phyloP scores from a whole-genome alignment of 1,140 invertebrate genomes.

The Lucilia cuprina region DNA sequence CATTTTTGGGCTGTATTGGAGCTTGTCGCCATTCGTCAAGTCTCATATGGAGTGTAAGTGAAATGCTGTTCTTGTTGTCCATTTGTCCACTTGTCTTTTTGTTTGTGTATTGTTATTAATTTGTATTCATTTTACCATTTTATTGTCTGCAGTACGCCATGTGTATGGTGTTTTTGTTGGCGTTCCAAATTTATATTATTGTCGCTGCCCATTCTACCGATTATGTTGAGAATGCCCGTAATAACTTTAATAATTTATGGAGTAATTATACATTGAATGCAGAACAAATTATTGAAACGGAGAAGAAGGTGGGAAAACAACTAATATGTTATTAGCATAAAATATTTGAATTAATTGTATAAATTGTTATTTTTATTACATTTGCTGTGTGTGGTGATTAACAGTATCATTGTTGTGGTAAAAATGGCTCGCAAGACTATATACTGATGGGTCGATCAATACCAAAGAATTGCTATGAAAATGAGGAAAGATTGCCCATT shows the following conservation, averaged over 20 bases:
- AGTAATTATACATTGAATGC: slow-evolving; percentile 43
- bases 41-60: slow-evolving; percentile 57
- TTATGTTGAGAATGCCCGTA: slow-evolving; percentile 51
- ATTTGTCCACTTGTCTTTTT: not conserved
- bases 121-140: not conserved
- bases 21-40: slow-evolving; percentile 50
- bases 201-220: slow-evolving; percentile 52
- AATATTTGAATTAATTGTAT: not conserved
- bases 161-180: slow-evolving; percentile 53
- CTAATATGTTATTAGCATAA: not conserved
- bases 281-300: slow-evolving; percentile 46
- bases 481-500: slow-evolving; percentile 39
- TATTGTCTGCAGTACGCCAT: slow-evolving; percentile 48
- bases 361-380: not conserved
- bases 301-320: slow-evolving; percentile 48
- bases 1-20: slow-evolving; percentile 56
- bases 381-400: not conserved
- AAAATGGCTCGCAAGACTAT: slow-evolving; percentile 48
- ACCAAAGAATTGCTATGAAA: slow-evolving; percentile 49
- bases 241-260: slow-evolving; percentile 50
- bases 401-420: slow-evolving; percentile 54
- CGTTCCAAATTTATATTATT: slow-evolving; percentile 56
- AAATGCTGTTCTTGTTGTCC: not conserved
- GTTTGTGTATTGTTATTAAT: not conserved
- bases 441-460: slow-evolving; percentile 46